A percentile compares a stretch with the other conserved stretches of the same genome.
Evolutionary conservation across 2,113 vertebrate genomes (phyloP).

Genomic region (Leiothrix lutea): DNA sequence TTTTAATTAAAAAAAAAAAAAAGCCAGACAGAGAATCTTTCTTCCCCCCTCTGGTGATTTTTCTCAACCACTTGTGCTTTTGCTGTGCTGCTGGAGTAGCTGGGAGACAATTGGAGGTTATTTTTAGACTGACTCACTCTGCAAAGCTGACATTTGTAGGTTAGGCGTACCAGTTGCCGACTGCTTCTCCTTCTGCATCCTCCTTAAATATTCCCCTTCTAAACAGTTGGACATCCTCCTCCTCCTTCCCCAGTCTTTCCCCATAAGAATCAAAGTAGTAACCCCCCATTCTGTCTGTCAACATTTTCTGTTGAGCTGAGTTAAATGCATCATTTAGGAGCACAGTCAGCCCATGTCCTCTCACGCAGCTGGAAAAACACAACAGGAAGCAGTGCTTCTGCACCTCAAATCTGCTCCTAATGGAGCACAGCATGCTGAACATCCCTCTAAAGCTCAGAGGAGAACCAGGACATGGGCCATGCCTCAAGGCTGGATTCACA

Average conservation of each 20-base stretch:
- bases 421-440: not conserved
- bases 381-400: not conserved
- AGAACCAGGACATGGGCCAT: not conserved
- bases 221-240: not conserved
- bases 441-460: not conserved
- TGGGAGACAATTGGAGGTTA: conserved; percentile 66
- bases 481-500: not conserved
- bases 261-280: not conserved
- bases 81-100: conserved; percentile 35
- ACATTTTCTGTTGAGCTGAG: conserved; percentile 22
- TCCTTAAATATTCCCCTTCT: conserved; percentile 42
- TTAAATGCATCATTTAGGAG: conserved; percentile 32
- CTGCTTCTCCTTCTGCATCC: conserved; percentile 39
- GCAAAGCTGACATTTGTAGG: conserved; percentile 69
- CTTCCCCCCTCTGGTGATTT: conserved; percentile 36
- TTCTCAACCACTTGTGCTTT: conserved; percentile 22
- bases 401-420: not conserved
- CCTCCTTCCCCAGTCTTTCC: not conserved
- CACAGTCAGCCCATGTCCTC: conserved; percentile 18
- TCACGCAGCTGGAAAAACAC: conserved; percentile 37
- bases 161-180: conserved; percentile 56
- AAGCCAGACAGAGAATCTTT: not conserved
- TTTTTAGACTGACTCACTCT: conserved; percentile 53
- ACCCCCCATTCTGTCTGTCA: conserved; percentile 41
- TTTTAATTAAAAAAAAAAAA: not conserved